phyloP scores from a whole-genome alignment of 2,113 vertebrate species.

The Acrocephalus kingi region DNA sequence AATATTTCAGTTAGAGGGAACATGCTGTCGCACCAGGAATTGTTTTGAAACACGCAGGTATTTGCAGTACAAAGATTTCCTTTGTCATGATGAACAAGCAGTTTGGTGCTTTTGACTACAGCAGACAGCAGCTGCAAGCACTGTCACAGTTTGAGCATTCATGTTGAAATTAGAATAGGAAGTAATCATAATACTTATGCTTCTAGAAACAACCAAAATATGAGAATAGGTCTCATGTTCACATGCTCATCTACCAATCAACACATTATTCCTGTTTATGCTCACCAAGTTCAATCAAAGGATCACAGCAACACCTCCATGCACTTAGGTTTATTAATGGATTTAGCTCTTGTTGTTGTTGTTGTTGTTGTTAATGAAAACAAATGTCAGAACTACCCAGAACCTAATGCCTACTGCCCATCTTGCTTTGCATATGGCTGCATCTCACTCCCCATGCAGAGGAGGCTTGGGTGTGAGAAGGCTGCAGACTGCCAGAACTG shows the following conservation, averaged over 20 bases:
- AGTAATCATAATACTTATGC: not conserved
- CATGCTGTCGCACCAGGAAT: not conserved
- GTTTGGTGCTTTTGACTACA: not conserved
- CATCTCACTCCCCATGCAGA: not conserved
- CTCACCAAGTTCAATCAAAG: not conserved
- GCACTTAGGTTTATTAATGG: not conserved
- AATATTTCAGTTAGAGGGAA: not conserved
- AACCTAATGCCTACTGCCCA: not conserved
- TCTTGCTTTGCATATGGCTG: not conserved
- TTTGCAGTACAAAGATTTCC: not conserved
- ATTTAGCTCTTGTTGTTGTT: not conserved
- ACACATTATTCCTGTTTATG: not conserved
- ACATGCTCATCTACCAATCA: not conserved
- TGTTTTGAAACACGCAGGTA: not conserved
- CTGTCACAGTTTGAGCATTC: not conserved
- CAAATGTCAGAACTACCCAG: not conserved
- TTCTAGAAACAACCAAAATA: not conserved
- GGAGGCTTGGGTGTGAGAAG: not conserved
- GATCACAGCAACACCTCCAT: not conserved
- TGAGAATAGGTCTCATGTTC: not conserved
- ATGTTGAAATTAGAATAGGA: not conserved
- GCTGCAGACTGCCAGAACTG: not conserved
- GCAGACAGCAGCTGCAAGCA: not conserved
- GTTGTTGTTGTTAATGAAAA: not conserved
- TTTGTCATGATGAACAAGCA: not conserved